A percentile compares a stretch with the other conserved stretches of the same genome.
These are phyloP conservation scores for Physella acuta DNA, from an alignment of 1,140 invertebrate species.

Conservation along the genomic window DNA sequence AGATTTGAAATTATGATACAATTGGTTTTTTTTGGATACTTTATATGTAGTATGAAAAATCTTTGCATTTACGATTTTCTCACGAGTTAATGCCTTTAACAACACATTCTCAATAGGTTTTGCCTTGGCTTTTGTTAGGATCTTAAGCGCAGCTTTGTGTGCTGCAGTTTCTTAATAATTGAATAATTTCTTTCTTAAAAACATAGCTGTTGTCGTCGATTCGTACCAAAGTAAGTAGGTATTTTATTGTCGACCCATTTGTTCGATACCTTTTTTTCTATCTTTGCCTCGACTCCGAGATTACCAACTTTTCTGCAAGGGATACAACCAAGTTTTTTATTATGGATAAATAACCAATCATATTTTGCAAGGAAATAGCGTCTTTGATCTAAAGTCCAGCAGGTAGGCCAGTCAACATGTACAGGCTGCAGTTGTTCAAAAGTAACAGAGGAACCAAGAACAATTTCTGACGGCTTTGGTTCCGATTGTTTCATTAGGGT, in stretches of 20 bases:
- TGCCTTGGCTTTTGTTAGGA: background rate
- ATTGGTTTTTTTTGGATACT: slow-evolving; percentile 3
- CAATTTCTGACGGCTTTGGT: background rate
- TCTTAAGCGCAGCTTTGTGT: background rate
- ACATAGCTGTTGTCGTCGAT: background rate
- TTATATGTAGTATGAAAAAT: background rate
- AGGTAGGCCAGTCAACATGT: background rate
- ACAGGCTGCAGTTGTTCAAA: background rate
- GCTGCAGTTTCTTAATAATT: background rate
- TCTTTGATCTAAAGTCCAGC: slow-evolving; percentile 1
- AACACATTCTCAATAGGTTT: background rate
- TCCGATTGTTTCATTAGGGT: too few species aligned
- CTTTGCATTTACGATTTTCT: background rate
- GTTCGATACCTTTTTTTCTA: background rate
- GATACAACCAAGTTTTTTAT: background rate
- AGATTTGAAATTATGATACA: slow-evolving; percentile 1
- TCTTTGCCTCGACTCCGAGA: slow-evolving; percentile 2
- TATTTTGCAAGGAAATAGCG: background rate
- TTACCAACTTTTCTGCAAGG: background rate
- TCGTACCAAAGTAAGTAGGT: background rate
- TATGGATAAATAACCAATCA: background rate
- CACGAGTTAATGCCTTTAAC: background rate
- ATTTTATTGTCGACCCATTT: background rate
- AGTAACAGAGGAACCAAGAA: background rate
- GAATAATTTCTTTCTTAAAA: background rate